Percentiles rank a stretch among this genome's conserved stretches.
Conservation (phyloP, 2,113 vertebrate species). For the Phalacrocorax pelagicus region DNA sequence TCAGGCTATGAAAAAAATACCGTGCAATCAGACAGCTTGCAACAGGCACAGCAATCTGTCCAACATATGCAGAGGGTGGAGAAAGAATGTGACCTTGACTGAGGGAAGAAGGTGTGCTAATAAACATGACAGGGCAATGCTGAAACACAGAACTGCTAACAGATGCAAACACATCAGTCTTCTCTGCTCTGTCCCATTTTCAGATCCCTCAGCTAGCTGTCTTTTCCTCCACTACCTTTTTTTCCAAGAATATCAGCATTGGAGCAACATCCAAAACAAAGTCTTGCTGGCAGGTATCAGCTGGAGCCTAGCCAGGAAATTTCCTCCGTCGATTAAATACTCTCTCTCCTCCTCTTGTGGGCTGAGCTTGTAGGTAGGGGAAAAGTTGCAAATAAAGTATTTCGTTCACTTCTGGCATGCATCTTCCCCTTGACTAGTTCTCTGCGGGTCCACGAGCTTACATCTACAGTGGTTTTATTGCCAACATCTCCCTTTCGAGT, state of each 20-base stretch:
- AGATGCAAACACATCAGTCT: neutral
- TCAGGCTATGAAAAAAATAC: neutral
- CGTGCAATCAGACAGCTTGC: neutral
- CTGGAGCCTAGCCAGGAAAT: neutral
- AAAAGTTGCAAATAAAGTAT: neutral
- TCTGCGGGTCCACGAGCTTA: neutral
- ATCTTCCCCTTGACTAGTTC: neutral
- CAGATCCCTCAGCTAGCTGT: neutral
- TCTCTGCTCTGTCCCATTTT: neutral
- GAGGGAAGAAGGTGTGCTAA: slow-evolving; percentile 54
- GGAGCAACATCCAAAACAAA: slow-evolving; percentile 22
- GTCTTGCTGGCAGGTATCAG: neutral
- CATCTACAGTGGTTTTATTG: neutral
- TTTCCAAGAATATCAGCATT: neutral
- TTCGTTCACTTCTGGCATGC: neutral
- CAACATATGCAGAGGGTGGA: neutral
- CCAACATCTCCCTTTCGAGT: neutral
- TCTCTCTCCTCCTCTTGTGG: neutral
- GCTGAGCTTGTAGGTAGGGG: neutral
- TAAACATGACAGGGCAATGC: neutral
- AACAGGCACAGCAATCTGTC: neutral
- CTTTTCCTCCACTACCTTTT: slow-evolving; percentile 2
- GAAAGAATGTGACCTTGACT: slow-evolving; percentile 47
- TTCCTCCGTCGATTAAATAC: neutral
- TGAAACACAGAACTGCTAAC: slow-evolving; percentile 10